phyloP scores from a whole-genome alignment of 2,888 invertebrate genomes.

The Diarsia rubi region DNA sequence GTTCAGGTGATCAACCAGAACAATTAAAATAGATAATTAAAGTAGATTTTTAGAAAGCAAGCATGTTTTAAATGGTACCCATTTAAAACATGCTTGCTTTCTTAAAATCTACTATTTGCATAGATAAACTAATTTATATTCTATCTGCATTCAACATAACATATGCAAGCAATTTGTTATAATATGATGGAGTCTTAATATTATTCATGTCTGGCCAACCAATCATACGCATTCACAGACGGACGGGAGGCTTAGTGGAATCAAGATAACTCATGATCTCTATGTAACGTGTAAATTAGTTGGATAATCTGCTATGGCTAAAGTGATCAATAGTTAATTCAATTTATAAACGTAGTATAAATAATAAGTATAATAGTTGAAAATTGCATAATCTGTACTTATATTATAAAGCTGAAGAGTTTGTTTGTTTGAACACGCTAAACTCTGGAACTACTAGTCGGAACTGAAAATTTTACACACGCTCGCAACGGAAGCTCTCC shows the following conservation, averaged over 20 bases:
- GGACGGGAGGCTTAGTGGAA: slow-evolving; percentile 42
- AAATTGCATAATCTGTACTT: neutral
- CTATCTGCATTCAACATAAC: slow-evolving; percentile 49
- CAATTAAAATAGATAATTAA: too few relatives aligned
- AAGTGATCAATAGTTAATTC: neutral
- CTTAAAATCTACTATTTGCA: slow-evolving; percentile 42
- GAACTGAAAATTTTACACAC: too few relatives aligned
- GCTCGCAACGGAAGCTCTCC: too few relatives aligned
- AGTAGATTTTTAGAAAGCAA: too few relatives aligned
- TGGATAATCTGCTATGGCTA: slow-evolving; percentile 19
- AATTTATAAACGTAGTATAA: slow-evolving; percentile 7
- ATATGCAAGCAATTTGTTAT: slow-evolving; percentile 56
- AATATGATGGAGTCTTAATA: slow-evolving; percentile 50
- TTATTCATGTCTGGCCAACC: slow-evolving; percentile 53
- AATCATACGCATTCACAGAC: slow-evolving; percentile 46
- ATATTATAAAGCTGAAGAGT: too few relatives aligned
- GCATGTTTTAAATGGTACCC: too few relatives aligned
- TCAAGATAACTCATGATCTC: slow-evolving; percentile 56
- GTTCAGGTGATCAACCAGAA: too few relatives aligned
- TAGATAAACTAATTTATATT: slow-evolving; percentile 55
- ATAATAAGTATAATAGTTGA: too few relatives aligned
- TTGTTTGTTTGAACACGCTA: too few relatives aligned
- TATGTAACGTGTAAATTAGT: slow-evolving; percentile 47
- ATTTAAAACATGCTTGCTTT: neutral
- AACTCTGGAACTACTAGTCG: too few relatives aligned